Conservation (phyloP, 2,113 vertebrate genomes). For the Muntiacus muntjak region DNA sequence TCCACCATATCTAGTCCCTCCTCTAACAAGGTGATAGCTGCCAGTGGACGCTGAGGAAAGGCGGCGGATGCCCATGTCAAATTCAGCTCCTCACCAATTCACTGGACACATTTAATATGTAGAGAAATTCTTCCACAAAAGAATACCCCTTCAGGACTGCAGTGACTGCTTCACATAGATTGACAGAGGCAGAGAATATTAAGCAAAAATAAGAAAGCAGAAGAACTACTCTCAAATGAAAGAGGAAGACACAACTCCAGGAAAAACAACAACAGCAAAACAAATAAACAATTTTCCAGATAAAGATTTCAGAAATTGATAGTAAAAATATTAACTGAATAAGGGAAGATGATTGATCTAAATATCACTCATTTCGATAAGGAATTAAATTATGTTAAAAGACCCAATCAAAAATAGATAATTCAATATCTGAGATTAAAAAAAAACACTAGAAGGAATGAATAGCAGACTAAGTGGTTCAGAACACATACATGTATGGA, state of each 20-base stretch:
- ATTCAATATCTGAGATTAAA: not conserved
- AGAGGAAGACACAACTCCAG: not conserved
- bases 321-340: not conserved
- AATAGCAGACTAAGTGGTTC: not conserved
- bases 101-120: not conserved
- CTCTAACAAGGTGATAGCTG: not conserved
- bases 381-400: not conserved
- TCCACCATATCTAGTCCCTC: not conserved
- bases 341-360: not conserved
- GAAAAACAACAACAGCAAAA: fast-evolving
- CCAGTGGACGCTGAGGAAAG: not conserved
- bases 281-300: not conserved
- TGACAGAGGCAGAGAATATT: not conserved
- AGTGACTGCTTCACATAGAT: not conserved
- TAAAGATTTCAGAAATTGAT: not conserved
- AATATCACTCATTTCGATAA: not conserved
- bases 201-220: not conserved
- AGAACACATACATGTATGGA: not conserved
- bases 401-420: not conserved
- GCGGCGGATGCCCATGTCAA: not conserved
- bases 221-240: not conserved
- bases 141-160: not conserved
- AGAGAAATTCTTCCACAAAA: not conserved
- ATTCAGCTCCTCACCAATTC: not conserved
- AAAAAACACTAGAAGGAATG: not conserved